Base-by-base conservation (phyloP, 2,888 invertebrate species). In the Ischnura elegans region DNA sequence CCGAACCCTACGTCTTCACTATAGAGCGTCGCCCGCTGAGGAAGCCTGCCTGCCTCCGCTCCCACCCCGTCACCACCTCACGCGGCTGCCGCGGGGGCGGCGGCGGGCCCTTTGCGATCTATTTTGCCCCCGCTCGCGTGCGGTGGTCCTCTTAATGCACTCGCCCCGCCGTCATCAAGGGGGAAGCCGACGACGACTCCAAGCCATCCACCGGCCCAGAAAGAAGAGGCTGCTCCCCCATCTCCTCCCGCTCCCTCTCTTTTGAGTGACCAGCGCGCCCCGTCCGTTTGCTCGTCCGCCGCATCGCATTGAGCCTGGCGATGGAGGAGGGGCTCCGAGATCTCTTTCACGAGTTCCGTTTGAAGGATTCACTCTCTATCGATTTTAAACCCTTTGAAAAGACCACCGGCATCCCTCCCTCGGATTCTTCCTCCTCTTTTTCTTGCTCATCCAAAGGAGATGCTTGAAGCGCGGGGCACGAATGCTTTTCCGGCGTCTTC, bases 81-180 rank as follows among this genome's bases (percentile, higher is more conserved):
- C 61, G n/a, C n/a, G 16, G 16, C 36, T 25, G 55, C 51, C 13
- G 13, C 43, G 25, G 6, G 16, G 87, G 19, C 51, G 29, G 87
- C 87, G 87, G 87, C 55, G 55, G 76, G 87, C 55, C 61, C 87
- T 87, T 87, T 90, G 90, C 90, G 90, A 66, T 90, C 90, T 90
- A 90, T 90, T 90, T 90, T 51, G 61, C 90, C 43, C 87, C 86
- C 86, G 86, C 86, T 87, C 87, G 87, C 87, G 87, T 87, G 87
- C 87, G 87, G 87, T 90, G 90, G 90, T 90, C 90, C 90, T 90
- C 61, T 90, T 61, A 90, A 66, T 90, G 90, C 90, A 43, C 90
- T 42, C 43, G 51, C 87, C 87, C 61, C 55, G 42, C 90, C 87
- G 16, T 36, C 87, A 36, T 13, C 29, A 29, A 76, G 51, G 42